Conservation (phyloP, 2,888 invertebrate species). For the Aspidiotus destructor region DNA sequence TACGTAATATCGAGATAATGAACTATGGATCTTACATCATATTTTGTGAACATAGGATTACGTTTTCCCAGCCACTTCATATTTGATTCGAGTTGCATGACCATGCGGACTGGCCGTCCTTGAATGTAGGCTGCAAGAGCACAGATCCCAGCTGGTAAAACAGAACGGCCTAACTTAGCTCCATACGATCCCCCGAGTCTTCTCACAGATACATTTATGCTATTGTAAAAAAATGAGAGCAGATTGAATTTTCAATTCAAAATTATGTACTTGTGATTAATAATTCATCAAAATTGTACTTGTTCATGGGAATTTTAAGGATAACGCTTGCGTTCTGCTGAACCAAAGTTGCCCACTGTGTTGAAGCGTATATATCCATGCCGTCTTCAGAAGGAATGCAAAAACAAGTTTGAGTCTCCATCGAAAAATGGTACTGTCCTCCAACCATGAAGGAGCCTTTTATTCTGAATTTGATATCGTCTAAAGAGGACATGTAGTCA, state of each 20-base stretch:
- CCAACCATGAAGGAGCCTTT: slow-evolving; percentile 51
- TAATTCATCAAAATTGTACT: background rate
- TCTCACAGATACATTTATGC: slow-evolving; percentile 60
- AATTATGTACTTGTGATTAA: too few relatives aligned
- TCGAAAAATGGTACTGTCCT: slow-evolving; percentile 62
- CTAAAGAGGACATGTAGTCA: background rate
- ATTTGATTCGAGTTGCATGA: slow-evolving; percentile 60
- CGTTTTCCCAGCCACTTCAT: slow-evolving; percentile 62
- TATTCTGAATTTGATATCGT: slow-evolving; percentile 16
- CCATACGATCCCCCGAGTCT: slow-evolving; percentile 77
- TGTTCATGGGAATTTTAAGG: slow-evolving; percentile 41
- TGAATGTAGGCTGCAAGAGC: slow-evolving; percentile 58
- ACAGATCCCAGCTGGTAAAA: slow-evolving; percentile 53
- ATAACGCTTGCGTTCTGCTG: slow-evolving; percentile 51
- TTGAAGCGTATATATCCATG: slow-evolving; percentile 54
- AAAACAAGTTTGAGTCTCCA: slow-evolving; percentile 63
- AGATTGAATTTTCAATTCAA: too few relatives aligned
- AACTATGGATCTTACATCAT: slow-evolving; percentile 47
- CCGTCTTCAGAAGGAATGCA: slow-evolving; percentile 61
- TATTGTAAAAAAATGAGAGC: slow-evolving; percentile 41
- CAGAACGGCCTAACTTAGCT: slow-evolving; percentile 57
- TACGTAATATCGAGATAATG: too few relatives aligned
- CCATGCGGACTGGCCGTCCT: slow-evolving; percentile 59
- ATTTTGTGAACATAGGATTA: slow-evolving; percentile 51
- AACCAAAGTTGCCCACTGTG: slow-evolving; percentile 55